phyloP scores from a whole-genome alignment of 2,113 vertebrate genomes.

The Prochilodus magdalenae region DNA sequence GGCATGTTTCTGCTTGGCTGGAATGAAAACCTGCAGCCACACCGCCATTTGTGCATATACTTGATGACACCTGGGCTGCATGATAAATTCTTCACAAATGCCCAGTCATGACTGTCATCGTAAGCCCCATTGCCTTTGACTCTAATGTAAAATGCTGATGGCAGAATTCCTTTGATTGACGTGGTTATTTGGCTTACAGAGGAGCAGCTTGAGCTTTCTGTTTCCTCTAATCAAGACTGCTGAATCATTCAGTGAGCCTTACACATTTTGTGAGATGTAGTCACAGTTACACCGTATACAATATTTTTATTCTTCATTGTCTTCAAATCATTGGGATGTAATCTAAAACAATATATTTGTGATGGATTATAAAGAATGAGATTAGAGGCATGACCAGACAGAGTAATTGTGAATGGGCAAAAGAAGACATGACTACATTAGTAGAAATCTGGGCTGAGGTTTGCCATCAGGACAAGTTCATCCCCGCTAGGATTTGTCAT shows the following conservation, averaged over 20 bases:
- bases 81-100: background rate
- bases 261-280: background rate
- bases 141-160: background rate
- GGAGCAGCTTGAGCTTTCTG: background rate
- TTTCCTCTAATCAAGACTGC: conserved; percentile 7
- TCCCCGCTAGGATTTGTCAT: conserved; percentile 26
- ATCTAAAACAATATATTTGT: background rate
- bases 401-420: background rate
- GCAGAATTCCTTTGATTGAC: too few relatives aligned
- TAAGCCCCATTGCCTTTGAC: background rate
- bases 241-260: conserved; percentile 39
- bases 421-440: background rate
- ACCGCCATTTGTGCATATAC: too few relatives aligned
- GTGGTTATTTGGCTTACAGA: too few relatives aligned
- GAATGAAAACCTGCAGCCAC: too few relatives aligned
- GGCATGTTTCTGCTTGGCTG: too few relatives aligned
- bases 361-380: background rate
- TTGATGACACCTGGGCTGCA: too few relatives aligned
- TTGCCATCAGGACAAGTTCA: background rate
- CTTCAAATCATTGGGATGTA: background rate
- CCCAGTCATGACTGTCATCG: background rate
- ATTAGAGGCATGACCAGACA: background rate
- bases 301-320: background rate
- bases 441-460: background rate
- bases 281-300: conserved; percentile 5